These are phyloP conservation scores for Drosophila lowei DNA, from an alignment of 1,140 invertebrate genomes.

Conservation along the genomic window DNA sequence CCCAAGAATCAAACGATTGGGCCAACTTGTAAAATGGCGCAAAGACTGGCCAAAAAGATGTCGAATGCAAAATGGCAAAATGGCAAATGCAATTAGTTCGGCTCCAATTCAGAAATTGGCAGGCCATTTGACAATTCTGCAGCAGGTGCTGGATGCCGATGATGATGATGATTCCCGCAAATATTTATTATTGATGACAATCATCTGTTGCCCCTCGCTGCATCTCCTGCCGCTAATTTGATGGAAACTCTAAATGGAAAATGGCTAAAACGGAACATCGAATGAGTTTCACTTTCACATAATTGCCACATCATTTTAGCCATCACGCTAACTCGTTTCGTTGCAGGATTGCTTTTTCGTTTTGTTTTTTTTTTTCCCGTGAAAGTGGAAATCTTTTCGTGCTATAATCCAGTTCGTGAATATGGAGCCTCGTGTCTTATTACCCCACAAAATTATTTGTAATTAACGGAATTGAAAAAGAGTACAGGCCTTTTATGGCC, in stretches of 20 bases:
- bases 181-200: too few relatives aligned
- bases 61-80: slow-evolving; percentile 42
- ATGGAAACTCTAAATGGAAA: slow-evolving; percentile 15
- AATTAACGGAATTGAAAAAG: too few relatives aligned
- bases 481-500: too few relatives aligned
- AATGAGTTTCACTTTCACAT: slow-evolving; percentile 73
- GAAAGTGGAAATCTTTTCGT: slow-evolving; percentile 23
- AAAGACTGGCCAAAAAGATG: slow-evolving; percentile 38
- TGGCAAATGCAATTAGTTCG: slow-evolving; percentile 73
- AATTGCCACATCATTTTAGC: slow-evolving; percentile 67
- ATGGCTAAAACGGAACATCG: not conserved
- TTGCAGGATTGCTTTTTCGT: slow-evolving; percentile 17
- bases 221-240: slow-evolving; percentile 13
- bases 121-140: slow-evolving; percentile 41
- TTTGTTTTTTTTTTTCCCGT: slow-evolving; percentile 18
- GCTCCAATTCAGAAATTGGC: slow-evolving; percentile 70
- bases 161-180: not conserved
- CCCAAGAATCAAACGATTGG: slow-evolving; percentile 63
- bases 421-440: not conserved
- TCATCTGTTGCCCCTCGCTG: slow-evolving; percentile 4
- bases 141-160: slow-evolving; percentile 52
- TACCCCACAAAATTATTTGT: too few relatives aligned
- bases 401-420: not conserved
- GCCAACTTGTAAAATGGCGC: slow-evolving; percentile 22
- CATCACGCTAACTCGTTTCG: slow-evolving; percentile 37